Percentiles rank a stretch among this genome's conserved stretches.
phyloP scores from a whole-genome alignment of 2,113 vertebrate species.

The Bos taurus region DNA sequence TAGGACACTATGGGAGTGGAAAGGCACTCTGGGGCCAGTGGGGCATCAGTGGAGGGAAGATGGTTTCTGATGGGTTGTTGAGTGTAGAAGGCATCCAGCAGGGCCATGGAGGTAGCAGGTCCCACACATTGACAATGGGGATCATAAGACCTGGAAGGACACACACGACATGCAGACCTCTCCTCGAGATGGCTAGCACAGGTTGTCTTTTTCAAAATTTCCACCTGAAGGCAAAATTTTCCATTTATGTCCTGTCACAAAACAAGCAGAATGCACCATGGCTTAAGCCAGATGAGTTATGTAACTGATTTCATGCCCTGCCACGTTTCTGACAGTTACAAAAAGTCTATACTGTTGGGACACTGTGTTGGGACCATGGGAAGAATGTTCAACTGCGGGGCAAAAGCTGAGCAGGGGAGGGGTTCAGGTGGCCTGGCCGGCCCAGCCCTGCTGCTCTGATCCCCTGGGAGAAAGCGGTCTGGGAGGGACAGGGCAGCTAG shows the following conservation, averaged over 20 bases:
- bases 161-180: accelerated
- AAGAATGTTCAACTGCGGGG: not conserved
- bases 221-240: slow-evolving; percentile 49
- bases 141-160: not conserved
- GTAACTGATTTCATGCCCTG: slow-evolving; percentile 45
- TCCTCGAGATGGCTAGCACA: not conserved
- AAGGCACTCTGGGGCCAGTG: accelerated
- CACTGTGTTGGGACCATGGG: not conserved
- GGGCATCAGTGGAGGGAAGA: not conserved
- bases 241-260: slow-evolving; percentile 47
- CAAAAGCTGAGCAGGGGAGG: accelerated
- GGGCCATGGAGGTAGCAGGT: not conserved
- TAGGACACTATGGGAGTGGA: not conserved
- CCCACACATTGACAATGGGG: accelerated
- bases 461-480: not conserved
- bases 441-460: no score
- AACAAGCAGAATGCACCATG: slow-evolving; percentile 33
- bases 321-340: slow-evolving; percentile 26
- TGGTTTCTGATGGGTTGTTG: not conserved
- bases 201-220: slow-evolving; percentile 25
- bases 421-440: not conserved
- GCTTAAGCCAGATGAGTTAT: slow-evolving; percentile 41
- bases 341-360: slow-evolving; percentile 1
- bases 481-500: not conserved
- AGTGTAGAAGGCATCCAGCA: not conserved